Conservation (phyloP, 2,888 invertebrate genomes). For the Linnaemya tessellans region DNA sequence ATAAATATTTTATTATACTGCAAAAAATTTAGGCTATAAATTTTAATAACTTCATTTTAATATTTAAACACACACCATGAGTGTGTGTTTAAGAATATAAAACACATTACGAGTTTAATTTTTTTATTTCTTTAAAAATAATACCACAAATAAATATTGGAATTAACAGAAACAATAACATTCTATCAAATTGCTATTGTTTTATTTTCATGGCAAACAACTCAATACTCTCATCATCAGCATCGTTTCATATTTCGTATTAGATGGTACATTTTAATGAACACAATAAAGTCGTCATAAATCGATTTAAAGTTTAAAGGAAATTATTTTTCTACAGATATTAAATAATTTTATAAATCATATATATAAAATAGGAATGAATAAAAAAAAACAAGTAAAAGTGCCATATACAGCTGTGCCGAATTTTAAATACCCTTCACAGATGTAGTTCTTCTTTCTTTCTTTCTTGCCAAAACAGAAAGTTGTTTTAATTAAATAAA, state of each 20-base stretch:
- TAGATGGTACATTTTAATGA: slow-evolving; percentile 14
- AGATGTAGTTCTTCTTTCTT: too few relatives aligned
- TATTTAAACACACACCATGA: too few relatives aligned
- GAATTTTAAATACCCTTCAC: too few relatives aligned
- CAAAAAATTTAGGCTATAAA: neutral
- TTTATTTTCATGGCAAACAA: slow-evolving; percentile 22
- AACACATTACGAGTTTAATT: neutral
- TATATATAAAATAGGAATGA: neutral
- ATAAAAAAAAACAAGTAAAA: too few relatives aligned
- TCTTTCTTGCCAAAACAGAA: too few relatives aligned
- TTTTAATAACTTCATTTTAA: neutral
- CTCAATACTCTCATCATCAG: slow-evolving; percentile 7
- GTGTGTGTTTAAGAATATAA: too few relatives aligned
- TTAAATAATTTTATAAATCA: slow-evolving; percentile 15
- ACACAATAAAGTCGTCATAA: slow-evolving; percentile 15
- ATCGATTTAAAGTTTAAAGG: slow-evolving; percentile 26
- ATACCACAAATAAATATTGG: neutral
- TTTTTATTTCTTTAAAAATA: slow-evolving; percentile 3
- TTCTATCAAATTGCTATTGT: slow-evolving; percentile 24
- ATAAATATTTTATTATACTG: neutral
- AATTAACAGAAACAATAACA: neutral
- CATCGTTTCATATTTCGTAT: neutral
- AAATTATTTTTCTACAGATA: slow-evolving; percentile 9
- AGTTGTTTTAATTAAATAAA: too few relatives aligned
- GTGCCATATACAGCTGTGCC: too few relatives aligned